A percentile compares a stretch with the other conserved stretches of the same genome.
Conservation (phyloP, 2,888 invertebrate species). For the Pseudococcus jackbeardsleyi region DNA sequence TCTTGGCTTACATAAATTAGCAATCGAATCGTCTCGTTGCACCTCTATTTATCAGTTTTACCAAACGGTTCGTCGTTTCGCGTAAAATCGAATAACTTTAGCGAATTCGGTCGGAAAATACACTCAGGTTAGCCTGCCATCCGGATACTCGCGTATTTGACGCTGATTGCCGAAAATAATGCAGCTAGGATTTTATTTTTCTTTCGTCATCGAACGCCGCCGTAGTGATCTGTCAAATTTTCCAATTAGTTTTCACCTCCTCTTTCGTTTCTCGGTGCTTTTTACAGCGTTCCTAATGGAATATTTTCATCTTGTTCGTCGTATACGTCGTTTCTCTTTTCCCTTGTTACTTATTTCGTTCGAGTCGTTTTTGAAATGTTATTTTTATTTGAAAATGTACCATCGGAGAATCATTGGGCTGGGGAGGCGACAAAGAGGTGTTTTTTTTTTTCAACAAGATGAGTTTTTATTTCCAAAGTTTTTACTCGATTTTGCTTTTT, state of each 20-base stretch:
- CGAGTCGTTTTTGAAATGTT: neutral
- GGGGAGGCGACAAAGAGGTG: neutral
- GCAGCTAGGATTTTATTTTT: neutral
- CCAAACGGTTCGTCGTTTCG: neutral
- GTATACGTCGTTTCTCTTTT: neutral
- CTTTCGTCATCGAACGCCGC: neutral
- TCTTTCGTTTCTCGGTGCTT: neutral
- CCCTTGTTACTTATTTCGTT: neutral
- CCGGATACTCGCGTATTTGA: neutral
- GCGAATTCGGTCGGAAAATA: conserved; percentile 1
- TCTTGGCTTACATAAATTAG: conserved; percentile 23
- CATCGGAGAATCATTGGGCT: neutral
- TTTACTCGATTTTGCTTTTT: neutral
- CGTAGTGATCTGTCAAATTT: neutral
- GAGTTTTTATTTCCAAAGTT: neutral
- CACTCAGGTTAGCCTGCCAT: neutral
- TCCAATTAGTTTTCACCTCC: neutral
- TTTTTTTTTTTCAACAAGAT: neutral
- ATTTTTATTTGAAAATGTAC: neutral
- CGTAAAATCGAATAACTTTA: neutral
- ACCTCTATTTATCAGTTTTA: neutral
- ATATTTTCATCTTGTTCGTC: conserved; percentile 3
- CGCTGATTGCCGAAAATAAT: conserved; percentile 10
- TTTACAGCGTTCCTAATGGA: neutral
- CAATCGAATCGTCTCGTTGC: neutral